A percentile compares a stretch with the other conserved stretches of the same genome.
These are phyloP conservation scores for Mellilla xanthometata DNA, from an alignment of 2,888 invertebrate genomes.

Conservation along the genomic window DNA sequence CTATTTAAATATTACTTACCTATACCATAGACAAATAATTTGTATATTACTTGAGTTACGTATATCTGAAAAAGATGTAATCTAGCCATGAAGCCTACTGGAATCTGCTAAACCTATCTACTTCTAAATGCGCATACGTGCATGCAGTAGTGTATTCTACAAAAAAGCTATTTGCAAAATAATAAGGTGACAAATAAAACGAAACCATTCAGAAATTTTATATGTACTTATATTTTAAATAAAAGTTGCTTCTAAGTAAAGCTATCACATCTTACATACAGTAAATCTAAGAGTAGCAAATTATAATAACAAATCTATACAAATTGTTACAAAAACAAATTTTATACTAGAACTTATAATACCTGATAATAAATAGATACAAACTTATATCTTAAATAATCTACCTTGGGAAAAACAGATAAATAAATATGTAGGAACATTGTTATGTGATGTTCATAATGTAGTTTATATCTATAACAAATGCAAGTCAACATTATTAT, in stretches of 20 bases:
- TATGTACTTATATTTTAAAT: constrained; percentile 75
- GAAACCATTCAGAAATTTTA: constrained; percentile 58
- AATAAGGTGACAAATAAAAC: constrained; percentile 71
- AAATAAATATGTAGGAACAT: constrained; percentile 67
- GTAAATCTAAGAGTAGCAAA: constrained; percentile 66
- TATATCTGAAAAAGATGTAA: no score
- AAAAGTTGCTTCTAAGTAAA: constrained; percentile 77
- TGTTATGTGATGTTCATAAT: constrained; percentile 53
- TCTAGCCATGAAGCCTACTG: no score
- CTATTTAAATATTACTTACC: no score
- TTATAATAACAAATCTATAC: constrained; percentile 70
- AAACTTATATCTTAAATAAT: constrained; percentile 47
- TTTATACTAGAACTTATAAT: constrained; percentile 54
- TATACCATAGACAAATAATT: no score
- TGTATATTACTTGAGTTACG: no score
- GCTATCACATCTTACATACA: constrained; percentile 78
- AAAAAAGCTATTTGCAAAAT: constrained; percentile 52
- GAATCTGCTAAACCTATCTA: no score
- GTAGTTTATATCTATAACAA: constrained; percentile 40
- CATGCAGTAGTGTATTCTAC: constrained; percentile 53
- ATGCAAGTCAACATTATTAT: constrained; percentile 44
- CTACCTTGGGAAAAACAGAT: constrained; percentile 46
- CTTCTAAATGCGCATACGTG: constrained; percentile 29
- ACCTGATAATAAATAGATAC: constrained; percentile 70
- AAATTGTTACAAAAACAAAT: constrained; percentile 65